Base-by-base conservation (phyloP, 2,797 vertebrate genomes). In the Eidolon dupreanum region DNA sequence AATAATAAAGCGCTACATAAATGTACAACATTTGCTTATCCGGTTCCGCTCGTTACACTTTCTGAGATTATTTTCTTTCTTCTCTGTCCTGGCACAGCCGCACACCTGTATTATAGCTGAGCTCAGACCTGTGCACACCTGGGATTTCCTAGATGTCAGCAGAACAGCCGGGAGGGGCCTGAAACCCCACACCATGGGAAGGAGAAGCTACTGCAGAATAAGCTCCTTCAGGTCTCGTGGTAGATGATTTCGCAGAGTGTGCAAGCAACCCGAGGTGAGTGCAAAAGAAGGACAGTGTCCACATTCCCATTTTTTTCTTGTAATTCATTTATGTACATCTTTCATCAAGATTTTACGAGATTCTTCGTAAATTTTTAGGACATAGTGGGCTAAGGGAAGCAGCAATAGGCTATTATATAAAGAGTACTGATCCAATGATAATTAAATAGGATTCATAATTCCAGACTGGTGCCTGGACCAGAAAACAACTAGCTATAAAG, bases 321-420 rank as follows among this genome's bases (percentile, higher is more conserved):
- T 75, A 82, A 86, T 55, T 87, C 19, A 61, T 26, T 86, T 74
- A 74, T 61, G 31, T 28, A 82, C 11, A 33, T 88, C 71, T 73
- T 84, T 94, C 16, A 59, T 36, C 28, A n/a, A n/a, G n/a, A n/a
- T n/a, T n/a, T n/a, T 28, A 94, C 85, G 31, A 73, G 46, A 57
- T 57, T n/a, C 85, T 91, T 55, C 61, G 8, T 83, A 88, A 93
- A 68, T 9, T 49, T 90, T 82, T 83, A 28, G 53, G 43, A 94
- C 19, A 55, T n/a, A 17, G n/a, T 46, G 24, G 11, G 31, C 51
- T 75, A 83, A 77, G 22, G 46, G 46, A 81, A 83, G 19, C 82
- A 83, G 15, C 75, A 87, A 75, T 2, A 74, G 41, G 20, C 33
- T 87, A 86, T n/a, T 81, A 86, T 20, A 81, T 41, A 81, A 73